These are phyloP conservation scores for Eilema sororculum DNA, from an alignment of 2,888 invertebrate species.

Conservation along the genomic window DNA sequence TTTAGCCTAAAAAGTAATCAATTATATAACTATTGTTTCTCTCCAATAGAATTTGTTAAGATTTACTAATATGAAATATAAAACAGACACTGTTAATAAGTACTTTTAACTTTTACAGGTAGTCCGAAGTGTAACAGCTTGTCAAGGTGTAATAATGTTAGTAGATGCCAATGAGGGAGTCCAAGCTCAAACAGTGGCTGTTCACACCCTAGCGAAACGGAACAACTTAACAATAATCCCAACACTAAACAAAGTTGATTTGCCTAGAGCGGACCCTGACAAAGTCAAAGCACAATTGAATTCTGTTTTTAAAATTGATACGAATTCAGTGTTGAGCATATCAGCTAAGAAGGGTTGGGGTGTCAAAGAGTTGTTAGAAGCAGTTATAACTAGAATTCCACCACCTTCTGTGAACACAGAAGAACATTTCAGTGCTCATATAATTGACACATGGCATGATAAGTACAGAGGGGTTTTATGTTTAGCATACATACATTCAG, in stretches of 20 bases:
- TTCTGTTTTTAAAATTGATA: slow-evolving; percentile 93
- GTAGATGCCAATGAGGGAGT: slow-evolving; percentile 98
- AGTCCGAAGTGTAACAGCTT: slow-evolving; percentile 95
- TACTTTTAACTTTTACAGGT: slow-evolving; percentile 79
- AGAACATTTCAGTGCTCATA: slow-evolving; percentile 91
- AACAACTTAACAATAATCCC: slow-evolving; percentile 94
- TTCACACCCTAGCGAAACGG: slow-evolving; percentile 96
- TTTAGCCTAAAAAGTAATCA: no score
- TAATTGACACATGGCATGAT: slow-evolving; percentile 98
- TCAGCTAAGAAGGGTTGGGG: slow-evolving; percentile 97
- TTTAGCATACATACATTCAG: slow-evolving; percentile 92
- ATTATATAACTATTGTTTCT: no score
- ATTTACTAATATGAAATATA: not conserved
- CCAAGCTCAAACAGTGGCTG: slow-evolving; percentile 99
- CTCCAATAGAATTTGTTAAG: no score
- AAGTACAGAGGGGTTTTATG: slow-evolving; percentile 94
- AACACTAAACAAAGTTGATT: slow-evolving; percentile 98
- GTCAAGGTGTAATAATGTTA: slow-evolving; percentile 97
- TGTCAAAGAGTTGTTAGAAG: slow-evolving; percentile 91
- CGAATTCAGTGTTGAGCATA: slow-evolving; percentile 91
- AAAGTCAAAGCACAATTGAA: slow-evolving; percentile 92
- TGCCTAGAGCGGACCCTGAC: slow-evolving; percentile 96
- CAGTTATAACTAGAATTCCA: slow-evolving; percentile 93
- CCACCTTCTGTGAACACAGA: slow-evolving; percentile 88
- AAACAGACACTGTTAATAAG: not conserved